These are phyloP conservation scores for Glaucomys volans DNA, from an alignment of 2,113 vertebrate species.

Conservation along the genomic window DNA sequence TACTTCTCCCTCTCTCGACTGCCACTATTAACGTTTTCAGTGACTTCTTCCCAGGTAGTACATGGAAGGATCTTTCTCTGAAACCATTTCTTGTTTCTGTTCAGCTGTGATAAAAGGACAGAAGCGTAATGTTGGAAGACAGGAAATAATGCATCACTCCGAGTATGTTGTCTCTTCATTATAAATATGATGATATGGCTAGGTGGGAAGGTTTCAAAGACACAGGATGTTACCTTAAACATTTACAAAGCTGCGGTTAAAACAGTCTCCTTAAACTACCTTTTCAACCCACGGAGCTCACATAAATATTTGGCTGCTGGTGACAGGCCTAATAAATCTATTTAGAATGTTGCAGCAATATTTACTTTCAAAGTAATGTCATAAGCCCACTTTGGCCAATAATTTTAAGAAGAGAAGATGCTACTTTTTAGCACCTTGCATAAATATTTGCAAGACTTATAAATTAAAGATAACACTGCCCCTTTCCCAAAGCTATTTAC, in stretches of 20 bases:
- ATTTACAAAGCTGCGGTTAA: constrained; percentile 85
- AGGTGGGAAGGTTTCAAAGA: constrained; percentile 78
- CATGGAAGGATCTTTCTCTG: background rate
- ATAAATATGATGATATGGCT: constrained; percentile 81
- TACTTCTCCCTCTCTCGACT: background rate
- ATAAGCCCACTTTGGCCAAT: constrained; percentile 88
- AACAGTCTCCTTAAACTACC: constrained; percentile 86
- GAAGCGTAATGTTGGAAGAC: constrained; percentile 52
- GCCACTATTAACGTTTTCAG: background rate
- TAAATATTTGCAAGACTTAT: constrained; percentile 97
- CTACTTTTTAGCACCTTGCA: constrained; percentile 92
- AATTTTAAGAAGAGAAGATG: constrained; percentile 88
- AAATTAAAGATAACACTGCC: constrained; percentile 91
- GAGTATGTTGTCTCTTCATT: constrained; percentile 74
- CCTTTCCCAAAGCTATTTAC: constrained; percentile 88
- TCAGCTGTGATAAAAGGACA: constrained; percentile 51
- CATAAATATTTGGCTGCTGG: constrained; percentile 96
- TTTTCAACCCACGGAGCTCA: constrained; percentile 85
- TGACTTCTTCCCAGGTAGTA: background rate
- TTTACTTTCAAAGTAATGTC: constrained; percentile 92
- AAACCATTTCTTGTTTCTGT: background rate
- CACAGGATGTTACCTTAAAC: constrained; percentile 81
- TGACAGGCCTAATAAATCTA: constrained; percentile 94
- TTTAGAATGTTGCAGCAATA: constrained; percentile 91
- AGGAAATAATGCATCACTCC: constrained; percentile 83